phyloP scores from a whole-genome alignment of 2,797 vertebrate species.

The Artibeus jamaicensis region DNA sequence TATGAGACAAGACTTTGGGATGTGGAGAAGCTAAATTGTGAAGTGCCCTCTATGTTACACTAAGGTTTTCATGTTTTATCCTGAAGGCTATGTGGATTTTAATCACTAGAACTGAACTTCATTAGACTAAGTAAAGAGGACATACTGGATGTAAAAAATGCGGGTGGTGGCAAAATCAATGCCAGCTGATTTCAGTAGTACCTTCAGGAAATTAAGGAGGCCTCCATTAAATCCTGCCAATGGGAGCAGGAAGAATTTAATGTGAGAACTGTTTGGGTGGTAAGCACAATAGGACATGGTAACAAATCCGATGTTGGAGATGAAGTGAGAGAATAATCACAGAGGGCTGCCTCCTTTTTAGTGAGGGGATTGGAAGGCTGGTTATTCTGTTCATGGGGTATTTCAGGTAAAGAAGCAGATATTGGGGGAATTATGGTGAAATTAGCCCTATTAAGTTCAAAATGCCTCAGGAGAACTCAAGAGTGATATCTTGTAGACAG shows the following conservation, averaged over 20 bases:
- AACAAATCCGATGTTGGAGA: neutral
- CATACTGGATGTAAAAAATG: neutral
- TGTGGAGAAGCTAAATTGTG: neutral
- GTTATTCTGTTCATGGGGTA: neutral
- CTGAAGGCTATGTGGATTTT: neutral
- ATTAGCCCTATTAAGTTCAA: neutral
- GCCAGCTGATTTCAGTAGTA: neutral
- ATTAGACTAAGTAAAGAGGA: neutral
- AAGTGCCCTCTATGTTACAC: neutral
- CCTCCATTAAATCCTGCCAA: neutral
- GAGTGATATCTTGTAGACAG: neutral
- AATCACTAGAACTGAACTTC: conserved; percentile 4
- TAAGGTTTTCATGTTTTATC: neutral
- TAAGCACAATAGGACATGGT: neutral
- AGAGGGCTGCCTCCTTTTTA: neutral
- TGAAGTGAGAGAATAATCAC: neutral
- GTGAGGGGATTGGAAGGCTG: neutral
- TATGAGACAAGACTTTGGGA: neutral
- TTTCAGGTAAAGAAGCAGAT: neutral
- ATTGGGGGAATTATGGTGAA: neutral
- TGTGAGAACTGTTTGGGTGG: conserved; percentile 1
- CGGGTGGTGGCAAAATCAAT: neutral
- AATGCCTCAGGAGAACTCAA: neutral
- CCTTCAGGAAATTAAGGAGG: neutral
- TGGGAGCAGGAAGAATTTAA: neutral